Percentiles rank a stretch among this genome's conserved stretches.
These are phyloP conservation scores for Sardina pilchardus DNA, from an alignment of 2,113 vertebrate species.

Conservation along the genomic window DNA sequence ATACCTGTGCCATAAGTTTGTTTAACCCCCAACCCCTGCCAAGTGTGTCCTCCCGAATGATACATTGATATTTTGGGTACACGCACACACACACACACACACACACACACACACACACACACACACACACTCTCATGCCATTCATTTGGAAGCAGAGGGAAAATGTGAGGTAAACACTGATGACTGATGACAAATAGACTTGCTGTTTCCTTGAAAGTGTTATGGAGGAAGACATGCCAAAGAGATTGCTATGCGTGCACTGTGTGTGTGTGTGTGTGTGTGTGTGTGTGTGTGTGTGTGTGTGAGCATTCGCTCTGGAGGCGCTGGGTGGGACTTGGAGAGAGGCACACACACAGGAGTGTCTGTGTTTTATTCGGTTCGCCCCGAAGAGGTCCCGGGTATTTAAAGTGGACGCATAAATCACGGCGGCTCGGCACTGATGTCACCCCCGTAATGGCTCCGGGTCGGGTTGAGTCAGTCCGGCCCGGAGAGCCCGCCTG, in stretches of 20 bases:
- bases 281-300: constrained; percentile 13
- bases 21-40: constrained; percentile 24
- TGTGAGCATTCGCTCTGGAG: constrained; percentile 16
- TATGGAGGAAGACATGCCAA: background rate
- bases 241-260: background rate
- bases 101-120: background rate
- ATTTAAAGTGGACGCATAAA: constrained; percentile 60
- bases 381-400: constrained; percentile 33
- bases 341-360: background rate
- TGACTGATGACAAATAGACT: background rate
- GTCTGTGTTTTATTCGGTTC: background rate
- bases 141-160: background rate
- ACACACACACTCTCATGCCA: background rate
- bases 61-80: background rate
- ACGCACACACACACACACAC: constrained; percentile 8
- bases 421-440: background rate
- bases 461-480: background rate
- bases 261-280: constrained; percentile 21
- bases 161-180: background rate
- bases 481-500: background rate
- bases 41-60: background rate
- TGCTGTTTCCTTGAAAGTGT: background rate
- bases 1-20: background rate
- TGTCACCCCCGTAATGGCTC: background rate
- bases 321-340: background rate